A percentile compares a stretch with the other conserved stretches of the same genome.
Evolutionary conservation across 2,113 vertebrate species (phyloP).

Genomic region (Catharus bicknelli): DNA sequence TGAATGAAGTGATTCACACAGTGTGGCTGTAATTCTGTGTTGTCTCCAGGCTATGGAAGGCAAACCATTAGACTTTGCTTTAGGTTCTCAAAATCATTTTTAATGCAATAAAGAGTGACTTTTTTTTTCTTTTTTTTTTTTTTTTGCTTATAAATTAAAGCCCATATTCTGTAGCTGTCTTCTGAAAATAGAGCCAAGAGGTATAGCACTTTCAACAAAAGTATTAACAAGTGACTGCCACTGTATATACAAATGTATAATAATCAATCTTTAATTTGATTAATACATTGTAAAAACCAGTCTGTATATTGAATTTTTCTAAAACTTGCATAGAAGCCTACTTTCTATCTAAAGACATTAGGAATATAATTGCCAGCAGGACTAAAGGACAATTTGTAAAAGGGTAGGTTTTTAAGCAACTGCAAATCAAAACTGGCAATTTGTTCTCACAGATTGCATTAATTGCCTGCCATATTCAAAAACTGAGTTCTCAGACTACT

Average conservation of each 20-base stretch:
- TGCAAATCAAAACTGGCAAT: neutral
- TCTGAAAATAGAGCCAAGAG: neutral
- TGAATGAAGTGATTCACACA: slow-evolving; percentile 24
- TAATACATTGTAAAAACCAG: neutral
- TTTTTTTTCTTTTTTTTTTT: neutral
- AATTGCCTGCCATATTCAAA: neutral
- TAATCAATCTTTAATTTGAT: neutral
- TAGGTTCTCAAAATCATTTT: neutral
- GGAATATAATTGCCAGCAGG: neutral
- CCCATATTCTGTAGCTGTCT: neutral
- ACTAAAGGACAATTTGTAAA: neutral
- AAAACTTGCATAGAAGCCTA: neutral
- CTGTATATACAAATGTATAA: neutral
- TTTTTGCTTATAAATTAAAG: neutral
- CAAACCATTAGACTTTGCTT: neutral
- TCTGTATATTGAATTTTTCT: neutral
- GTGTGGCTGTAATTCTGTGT: neutral
- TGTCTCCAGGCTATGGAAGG: neutral
- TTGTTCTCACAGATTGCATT: neutral
- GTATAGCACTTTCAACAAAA: neutral
- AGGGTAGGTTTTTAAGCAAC: neutral
- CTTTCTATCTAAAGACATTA: neutral
- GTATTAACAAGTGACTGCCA: neutral
- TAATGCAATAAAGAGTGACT: neutral
- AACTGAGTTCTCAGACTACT: neutral